Evolutionary conservation across 2,888 invertebrate genomes (phyloP).

Genomic region (Belgica antarctica): DNA sequence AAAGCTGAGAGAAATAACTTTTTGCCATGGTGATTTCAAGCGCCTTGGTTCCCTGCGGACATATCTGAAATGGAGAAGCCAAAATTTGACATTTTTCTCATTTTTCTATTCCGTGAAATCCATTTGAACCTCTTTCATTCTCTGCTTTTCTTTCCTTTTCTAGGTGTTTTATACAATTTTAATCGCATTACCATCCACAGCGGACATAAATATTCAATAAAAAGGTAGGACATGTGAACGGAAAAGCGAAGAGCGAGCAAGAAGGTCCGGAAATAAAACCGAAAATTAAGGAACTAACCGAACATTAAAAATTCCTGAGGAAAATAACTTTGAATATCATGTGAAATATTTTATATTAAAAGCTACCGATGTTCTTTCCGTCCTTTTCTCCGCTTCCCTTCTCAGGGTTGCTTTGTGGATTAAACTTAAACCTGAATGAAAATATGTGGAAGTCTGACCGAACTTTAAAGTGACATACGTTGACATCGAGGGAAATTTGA

Average conservation of each 20-base stretch:
- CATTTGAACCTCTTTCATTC: not conserved
- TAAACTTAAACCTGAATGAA: no score
- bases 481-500: no score
- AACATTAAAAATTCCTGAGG: not conserved
- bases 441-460: no score
- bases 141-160: not conserved
- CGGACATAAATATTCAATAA: not conserved
- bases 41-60: not conserved
- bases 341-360: not conserved
- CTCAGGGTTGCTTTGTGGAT: no score
- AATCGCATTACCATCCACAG: conserved; percentile 7
- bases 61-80: conserved; percentile 1
- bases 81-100: conserved; percentile 6
- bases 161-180: not conserved
- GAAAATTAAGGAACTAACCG: conserved; percentile 20
- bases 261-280: conserved; percentile 19
- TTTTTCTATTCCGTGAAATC: not conserved
- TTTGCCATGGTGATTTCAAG: not conserved
- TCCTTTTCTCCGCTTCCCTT: no score
- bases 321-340: not conserved
- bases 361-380: no score
- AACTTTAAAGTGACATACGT: no score
- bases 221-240: conserved; percentile 5
- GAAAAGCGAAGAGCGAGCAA: not conserved
- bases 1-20: not conserved